phyloP scores from a whole-genome alignment of 2,797 vertebrate genomes.

The Enteromius radiatus region DNA sequence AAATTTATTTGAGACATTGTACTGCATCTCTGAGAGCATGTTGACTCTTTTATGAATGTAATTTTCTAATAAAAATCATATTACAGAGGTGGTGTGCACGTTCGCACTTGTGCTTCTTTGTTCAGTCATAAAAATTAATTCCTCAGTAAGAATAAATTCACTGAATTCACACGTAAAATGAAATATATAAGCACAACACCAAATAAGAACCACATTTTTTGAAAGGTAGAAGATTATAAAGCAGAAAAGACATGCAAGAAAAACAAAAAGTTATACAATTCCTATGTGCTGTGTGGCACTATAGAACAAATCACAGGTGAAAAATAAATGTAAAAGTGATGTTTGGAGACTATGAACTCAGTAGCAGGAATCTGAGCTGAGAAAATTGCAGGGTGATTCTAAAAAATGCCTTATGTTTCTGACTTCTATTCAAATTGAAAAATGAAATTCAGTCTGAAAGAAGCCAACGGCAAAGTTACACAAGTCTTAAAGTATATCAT shows the following conservation, averaged over 20 bases:
- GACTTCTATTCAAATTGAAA: slow-evolving; percentile 20
- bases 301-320: neutral
- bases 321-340: neutral
- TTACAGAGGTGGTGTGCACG: neutral
- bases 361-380: neutral
- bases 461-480: slow-evolving; percentile 26
- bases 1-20: neutral
- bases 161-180: neutral
- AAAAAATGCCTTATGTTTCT: slow-evolving; percentile 15
- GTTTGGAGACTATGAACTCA: neutral
- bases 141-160: neutral
- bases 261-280: neutral
- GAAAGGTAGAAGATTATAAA: neutral
- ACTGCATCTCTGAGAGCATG: neutral
- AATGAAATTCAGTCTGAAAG: slow-evolving; percentile 1
- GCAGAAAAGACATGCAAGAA: neutral
- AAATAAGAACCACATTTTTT: neutral
- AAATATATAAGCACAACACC: neutral
- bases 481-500: slow-evolving; percentile 23
- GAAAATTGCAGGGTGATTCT: slow-evolving; percentile 26
- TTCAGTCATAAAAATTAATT: neutral
- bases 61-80: slow-evolving; percentile 14
- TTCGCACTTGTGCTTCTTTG: neutral
- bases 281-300: neutral
- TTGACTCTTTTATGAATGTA: neutral